Evolutionary conservation across 2,113 vertebrate species (phyloP).

Genomic region (Xerus inauris): DNA sequence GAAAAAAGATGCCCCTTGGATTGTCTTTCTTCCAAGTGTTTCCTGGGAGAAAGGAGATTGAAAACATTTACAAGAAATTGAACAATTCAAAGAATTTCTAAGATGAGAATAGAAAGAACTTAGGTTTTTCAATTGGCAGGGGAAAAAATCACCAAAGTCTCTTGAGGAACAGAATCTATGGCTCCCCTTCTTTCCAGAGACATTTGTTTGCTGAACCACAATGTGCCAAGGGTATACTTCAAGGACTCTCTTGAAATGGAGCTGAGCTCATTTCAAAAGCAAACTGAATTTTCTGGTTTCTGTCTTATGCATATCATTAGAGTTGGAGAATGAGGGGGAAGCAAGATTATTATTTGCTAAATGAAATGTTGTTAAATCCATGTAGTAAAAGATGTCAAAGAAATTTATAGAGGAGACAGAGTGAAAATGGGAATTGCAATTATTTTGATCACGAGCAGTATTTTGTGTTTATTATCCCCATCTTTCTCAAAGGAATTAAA

Average conservation of each 20-base stretch:
- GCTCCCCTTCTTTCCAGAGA: not conserved
- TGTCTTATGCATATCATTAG: not conserved
- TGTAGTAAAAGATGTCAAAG: not conserved
- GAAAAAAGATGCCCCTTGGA: not conserved
- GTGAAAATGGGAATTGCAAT: not conserved
- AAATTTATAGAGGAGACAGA: not conserved
- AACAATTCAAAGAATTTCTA: constrained; percentile 46
- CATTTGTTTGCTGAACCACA: not conserved
- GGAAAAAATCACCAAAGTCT: not conserved
- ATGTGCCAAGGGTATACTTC: not conserved
- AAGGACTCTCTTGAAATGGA: not conserved
- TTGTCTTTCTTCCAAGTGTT: not conserved
- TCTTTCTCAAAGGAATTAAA: not conserved
- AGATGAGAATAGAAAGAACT: constrained; percentile 32
- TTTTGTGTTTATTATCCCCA: constrained; percentile 10
- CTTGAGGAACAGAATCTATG: not conserved
- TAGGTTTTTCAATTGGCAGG: not conserved
- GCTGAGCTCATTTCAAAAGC: not conserved
- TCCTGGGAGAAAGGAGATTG: constrained; percentile 47
- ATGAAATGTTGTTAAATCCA: not conserved
- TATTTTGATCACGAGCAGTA: not conserved
- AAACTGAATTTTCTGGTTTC: constrained; percentile 8
- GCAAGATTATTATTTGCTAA: constrained; percentile 44
- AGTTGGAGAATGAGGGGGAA: not conserved
- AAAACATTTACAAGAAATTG: constrained; percentile 13